Base-by-base conservation (phyloP, 2,113 vertebrate species). In the Sus scrofa region DNA sequence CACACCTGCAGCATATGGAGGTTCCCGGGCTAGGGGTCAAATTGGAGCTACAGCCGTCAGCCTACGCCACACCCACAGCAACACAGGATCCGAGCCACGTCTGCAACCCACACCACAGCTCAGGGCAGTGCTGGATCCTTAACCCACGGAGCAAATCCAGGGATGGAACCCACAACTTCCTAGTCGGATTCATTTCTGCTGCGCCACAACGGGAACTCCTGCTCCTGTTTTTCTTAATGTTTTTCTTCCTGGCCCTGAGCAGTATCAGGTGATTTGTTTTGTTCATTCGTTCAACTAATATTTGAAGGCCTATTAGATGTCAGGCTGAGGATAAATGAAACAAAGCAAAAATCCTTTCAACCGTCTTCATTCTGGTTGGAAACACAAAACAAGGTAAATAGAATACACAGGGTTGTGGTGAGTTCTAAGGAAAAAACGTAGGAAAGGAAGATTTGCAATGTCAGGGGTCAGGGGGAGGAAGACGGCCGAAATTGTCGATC, bases 311-410 rank as follows among this genome's bases (percentile, higher is more conserved):
- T 74, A 7, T 60, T 75, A 34, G 6, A 58, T 63, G 73, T 73
- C 70, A 84, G 39, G 7, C 86, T 34, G 19, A 96, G 90, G 60
- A 27, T 15, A 95, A 32, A 62, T 12, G 30, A 20, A 68, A 70
- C 73, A n/a, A 83, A 92, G 89, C 52, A 79, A 70, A 77, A 67
- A 34, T 50, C 32, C 24, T 56, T 71, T 58, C 20, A 22, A 16
- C 24, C 34, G 60, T 70, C 70, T 85, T 92, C 30, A 44, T 70
- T 96, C 34, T 83, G 68, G 54, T 63, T 75, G 78, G 71, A 92
- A 50, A 82, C 22, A 54, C 24, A 75, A 86, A 91, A 87, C 58
- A 90, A 79, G 39, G 10, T 27, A 73, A 94, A 18, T 70, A 20
- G 91, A 56, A 85, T 82, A 24, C 3, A 32, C 2, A 39, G 19